These are phyloP conservation scores for Phaethon lepturus DNA, from an alignment of 2,113 vertebrate genomes.

Conservation along the genomic window DNA sequence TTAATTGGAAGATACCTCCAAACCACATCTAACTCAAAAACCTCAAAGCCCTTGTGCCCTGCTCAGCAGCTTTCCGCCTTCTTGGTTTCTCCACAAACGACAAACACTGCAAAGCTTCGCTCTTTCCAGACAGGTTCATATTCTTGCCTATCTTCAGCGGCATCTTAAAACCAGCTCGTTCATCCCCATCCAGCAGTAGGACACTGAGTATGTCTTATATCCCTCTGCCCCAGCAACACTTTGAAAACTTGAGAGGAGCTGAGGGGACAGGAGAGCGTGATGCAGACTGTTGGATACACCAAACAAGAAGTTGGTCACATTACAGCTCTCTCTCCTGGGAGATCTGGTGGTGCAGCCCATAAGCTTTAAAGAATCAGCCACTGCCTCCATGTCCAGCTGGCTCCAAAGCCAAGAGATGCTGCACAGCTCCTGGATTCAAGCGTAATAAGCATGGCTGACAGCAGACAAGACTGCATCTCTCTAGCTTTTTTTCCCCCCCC, in stretches of 20 bases:
- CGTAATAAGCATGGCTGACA: background rate
- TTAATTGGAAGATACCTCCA: background rate
- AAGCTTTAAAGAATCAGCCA: background rate
- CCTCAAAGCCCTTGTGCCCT: background rate
- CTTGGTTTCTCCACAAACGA: background rate
- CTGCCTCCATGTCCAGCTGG: accelerated
- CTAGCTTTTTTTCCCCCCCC: background rate
- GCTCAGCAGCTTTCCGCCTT: background rate
- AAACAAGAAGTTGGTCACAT: background rate
- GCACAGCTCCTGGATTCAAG: background rate
- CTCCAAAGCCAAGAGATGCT: background rate
- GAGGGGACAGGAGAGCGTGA: background rate
- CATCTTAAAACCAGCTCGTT: background rate
- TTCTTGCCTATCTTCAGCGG: background rate
- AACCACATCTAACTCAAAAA: background rate
- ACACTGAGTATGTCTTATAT: accelerated
- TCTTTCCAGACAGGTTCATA: background rate
- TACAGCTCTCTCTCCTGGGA: background rate
- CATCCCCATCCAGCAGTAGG: background rate
- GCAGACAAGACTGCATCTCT: background rate
- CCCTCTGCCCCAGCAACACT: background rate
- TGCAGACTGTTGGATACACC: too few relatives aligned
- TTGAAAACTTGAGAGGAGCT: background rate
- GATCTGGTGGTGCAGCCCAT: background rate
- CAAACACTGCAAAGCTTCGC: background rate